These are phyloP conservation scores for Orussus abietinus DNA, from an alignment of 1,140 invertebrate genomes.

Conservation along the genomic window DNA sequence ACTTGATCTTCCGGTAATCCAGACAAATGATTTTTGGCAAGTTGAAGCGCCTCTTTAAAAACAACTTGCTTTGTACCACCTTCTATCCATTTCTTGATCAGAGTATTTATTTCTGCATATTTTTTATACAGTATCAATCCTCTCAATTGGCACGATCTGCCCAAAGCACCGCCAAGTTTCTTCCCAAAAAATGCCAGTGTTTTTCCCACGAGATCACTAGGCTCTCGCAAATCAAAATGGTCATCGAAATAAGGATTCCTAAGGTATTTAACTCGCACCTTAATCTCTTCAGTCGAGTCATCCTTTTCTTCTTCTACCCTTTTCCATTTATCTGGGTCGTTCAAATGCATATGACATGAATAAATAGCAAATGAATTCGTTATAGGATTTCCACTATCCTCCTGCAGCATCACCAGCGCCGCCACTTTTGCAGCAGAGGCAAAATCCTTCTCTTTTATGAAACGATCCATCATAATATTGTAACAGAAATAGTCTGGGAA, in stretches of 20 bases:
- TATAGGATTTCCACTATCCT: conserved; percentile 75
- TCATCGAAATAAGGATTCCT: conserved; percentile 80
- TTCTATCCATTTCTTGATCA: conserved; percentile 41
- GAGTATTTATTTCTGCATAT: conserved; percentile 55
- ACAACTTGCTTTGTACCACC: conserved; percentile 34
- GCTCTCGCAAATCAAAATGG: conserved; percentile 78
- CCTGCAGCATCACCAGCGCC: conserved; percentile 81
- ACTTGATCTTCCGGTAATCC: conserved; percentile 39
- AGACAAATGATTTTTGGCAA: conserved; percentile 38
- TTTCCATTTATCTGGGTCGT: conserved; percentile 56
- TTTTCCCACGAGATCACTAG: conserved; percentile 70
- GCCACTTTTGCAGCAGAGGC: conserved; percentile 73
- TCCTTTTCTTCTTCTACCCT: conserved; percentile 42
- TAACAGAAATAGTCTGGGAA: conserved; percentile 78
- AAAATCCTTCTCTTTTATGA: conserved; percentile 68
- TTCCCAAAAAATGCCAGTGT: conserved; percentile 65
- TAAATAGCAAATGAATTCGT: conserved; percentile 67
- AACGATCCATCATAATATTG: conserved; percentile 79
- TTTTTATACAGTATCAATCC: conserved; percentile 69
- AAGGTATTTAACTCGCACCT: conserved; percentile 73
- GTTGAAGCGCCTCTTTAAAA: conserved; percentile 45
- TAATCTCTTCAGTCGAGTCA: conserved; percentile 63
- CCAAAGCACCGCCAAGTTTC: conserved; percentile 53
- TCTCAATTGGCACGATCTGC: conserved; percentile 64
- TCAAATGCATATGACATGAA: conserved; percentile 72